phyloP scores from a whole-genome alignment of 2,888 invertebrate genomes.

The Scrobipalpa costella region DNA sequence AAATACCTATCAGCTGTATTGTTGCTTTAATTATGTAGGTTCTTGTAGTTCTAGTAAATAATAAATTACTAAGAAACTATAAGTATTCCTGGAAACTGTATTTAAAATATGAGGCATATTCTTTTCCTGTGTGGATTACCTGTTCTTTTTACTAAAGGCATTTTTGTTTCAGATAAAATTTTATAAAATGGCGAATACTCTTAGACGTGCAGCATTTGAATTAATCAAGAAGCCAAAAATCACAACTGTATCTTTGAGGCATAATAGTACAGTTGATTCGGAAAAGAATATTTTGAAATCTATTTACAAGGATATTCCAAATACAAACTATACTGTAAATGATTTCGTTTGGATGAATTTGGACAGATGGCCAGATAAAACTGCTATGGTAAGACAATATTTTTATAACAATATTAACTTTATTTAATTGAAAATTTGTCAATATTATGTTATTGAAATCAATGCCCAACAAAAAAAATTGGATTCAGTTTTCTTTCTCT shows the following conservation, averaged over 20 bases:
- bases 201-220: slow-evolving; percentile 44
- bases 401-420: not conserved
- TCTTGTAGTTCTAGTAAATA: too few relatives aligned
- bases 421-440: too few relatives aligned
- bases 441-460: too few relatives aligned
- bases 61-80: too few relatives aligned
- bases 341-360: slow-evolving; percentile 84
- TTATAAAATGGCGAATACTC: slow-evolving; percentile 45
- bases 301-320: slow-evolving; percentile 68
- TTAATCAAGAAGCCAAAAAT: slow-evolving; percentile 39
- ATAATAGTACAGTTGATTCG: slow-evolving; percentile 40
- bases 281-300: slow-evolving; percentile 68
- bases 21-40: too few relatives aligned
- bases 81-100: too few relatives aligned
- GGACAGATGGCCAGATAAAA: slow-evolving; percentile 84
- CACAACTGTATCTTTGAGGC: slow-evolving; percentile 37
- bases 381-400: slow-evolving; percentile 80
- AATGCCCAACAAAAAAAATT: too few relatives aligned
- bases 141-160: too few relatives aligned
- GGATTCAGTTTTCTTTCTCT: too few relatives aligned
- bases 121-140: too few relatives aligned
- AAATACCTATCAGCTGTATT: too few relatives aligned
- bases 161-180: not conserved
- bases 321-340: slow-evolving; percentile 76
- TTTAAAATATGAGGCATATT: too few relatives aligned